Evolutionary conservation across 2,888 invertebrate species (phyloP).

Genomic region (Hirudinaria manillensis): DNA sequence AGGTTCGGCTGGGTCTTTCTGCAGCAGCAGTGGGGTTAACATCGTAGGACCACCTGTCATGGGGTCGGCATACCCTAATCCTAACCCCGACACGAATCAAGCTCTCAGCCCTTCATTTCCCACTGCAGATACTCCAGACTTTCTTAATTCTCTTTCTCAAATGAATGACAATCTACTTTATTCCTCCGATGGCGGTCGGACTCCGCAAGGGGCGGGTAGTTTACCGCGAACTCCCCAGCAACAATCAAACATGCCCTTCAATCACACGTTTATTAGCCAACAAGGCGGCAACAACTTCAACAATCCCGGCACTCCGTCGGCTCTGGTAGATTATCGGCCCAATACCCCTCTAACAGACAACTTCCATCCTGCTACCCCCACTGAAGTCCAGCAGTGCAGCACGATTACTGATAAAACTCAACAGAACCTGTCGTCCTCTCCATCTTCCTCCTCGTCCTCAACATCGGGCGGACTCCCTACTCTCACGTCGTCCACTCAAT

Average conservation of each 20-base stretch:
- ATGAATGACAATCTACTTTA: constrained; percentile 69
- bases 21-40: constrained; percentile 6
- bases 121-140: constrained; percentile 39
- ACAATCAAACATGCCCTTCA: neutral
- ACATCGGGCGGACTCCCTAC: neutral
- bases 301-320: constrained; percentile 24
- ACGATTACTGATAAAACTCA: neutral
- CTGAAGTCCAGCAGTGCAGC: constrained; percentile 22
- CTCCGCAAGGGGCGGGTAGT: neutral
- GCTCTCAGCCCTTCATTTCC: constrained; percentile 37
- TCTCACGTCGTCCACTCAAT: neutral
- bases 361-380: constrained; percentile 35
- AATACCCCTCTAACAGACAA: constrained; percentile 24
- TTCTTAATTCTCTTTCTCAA: constrained; percentile 68
- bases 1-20: constrained; percentile 2
- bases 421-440: constrained; percentile 1
- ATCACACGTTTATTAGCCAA: neutral
- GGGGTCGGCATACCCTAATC: constrained; percentile 11
- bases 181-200: constrained; percentile 54
- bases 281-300: constrained; percentile 48
- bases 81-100: constrained; percentile 23
- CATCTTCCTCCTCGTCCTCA: neutral
- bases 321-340: constrained; percentile 15
- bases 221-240: constrained; percentile 16
- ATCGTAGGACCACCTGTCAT: neutral